Evolutionary conservation across 2,113 vertebrate genomes (phyloP).

Genomic region (Zonotrichia leucophrys): DNA sequence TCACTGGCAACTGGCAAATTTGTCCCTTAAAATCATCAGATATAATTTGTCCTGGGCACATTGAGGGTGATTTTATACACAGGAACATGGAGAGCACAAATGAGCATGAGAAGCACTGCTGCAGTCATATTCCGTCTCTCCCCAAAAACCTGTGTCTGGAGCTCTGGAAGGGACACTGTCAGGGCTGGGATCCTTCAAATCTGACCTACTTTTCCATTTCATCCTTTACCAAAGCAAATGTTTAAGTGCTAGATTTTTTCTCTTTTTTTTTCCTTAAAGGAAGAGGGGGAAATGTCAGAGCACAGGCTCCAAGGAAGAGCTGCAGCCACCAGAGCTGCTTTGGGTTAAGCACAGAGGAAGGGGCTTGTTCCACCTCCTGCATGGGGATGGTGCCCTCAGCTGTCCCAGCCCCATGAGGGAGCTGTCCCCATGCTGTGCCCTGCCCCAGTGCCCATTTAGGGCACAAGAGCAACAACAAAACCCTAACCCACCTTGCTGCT

Average conservation of each 20-base stretch:
- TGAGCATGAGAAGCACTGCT: not conserved
- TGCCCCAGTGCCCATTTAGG: fast-evolving
- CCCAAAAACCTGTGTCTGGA: slow-evolving; percentile 29
- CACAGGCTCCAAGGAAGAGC: not conserved
- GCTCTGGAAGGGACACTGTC: slow-evolving; percentile 41
- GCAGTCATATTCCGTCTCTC: slow-evolving; percentile 16
- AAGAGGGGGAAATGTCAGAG: not conserved
- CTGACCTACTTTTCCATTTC: slow-evolving; percentile 51
- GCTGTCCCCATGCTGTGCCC: not conserved
- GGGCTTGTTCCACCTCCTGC: not conserved
- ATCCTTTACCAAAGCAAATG: slow-evolving; percentile 29
- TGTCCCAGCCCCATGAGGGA: not conserved
- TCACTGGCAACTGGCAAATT: not conserved
- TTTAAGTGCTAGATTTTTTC: not conserved
- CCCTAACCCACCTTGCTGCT: not conserved
- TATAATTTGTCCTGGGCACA: not conserved
- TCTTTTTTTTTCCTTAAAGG: not conserved
- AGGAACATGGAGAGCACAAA: not conserved
- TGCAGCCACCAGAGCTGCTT: not conserved
- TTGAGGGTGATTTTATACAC: not conserved
- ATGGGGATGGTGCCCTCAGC: not conserved
- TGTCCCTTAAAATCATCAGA: not conserved
- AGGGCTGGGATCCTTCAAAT: slow-evolving; percentile 53
- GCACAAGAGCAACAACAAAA: not conserved
- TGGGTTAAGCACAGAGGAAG: not conserved